Evolutionary conservation across 2,113 vertebrate genomes (phyloP).

Genomic region (Henicopernis longicauda): DNA sequence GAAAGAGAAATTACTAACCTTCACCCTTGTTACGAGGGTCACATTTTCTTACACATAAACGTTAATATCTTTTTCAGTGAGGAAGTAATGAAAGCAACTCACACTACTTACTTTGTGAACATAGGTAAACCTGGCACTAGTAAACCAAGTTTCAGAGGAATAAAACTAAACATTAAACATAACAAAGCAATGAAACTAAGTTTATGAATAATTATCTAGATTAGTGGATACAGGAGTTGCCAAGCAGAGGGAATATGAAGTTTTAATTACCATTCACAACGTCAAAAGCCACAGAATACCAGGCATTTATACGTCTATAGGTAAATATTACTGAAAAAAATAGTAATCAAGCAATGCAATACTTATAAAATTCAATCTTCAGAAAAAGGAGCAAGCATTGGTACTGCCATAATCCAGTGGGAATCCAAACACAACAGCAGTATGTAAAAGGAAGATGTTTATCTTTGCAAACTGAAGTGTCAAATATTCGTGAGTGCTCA

Average conservation of each 20-base stretch:
- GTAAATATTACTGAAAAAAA: neutral
- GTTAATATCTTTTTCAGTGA: neutral
- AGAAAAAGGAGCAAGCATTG: neutral
- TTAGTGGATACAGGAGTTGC: neutral
- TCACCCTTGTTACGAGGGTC: accelerated
- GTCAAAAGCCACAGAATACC: neutral
- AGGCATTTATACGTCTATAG: neutral
- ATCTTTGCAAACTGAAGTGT: neutral
- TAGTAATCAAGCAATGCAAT: neutral
- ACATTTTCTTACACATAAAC: neutral
- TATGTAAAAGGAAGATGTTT: neutral
- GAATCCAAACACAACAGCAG: neutral
- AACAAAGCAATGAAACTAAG: neutral
- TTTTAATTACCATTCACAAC: neutral
- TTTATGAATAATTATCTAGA: neutral
- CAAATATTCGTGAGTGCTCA: neutral
- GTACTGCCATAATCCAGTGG: neutral
- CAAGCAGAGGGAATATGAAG: neutral
- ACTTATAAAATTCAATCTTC: neutral
- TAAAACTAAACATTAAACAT: neutral
- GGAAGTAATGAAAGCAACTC: neutral
- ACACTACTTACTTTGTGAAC: neutral
- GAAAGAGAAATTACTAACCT: neutral
- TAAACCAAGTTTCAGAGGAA: neutral
- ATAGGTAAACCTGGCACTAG: neutral